Conservation (phyloP, 2,113 vertebrate genomes). For the Neoarius graeffei region DNA sequence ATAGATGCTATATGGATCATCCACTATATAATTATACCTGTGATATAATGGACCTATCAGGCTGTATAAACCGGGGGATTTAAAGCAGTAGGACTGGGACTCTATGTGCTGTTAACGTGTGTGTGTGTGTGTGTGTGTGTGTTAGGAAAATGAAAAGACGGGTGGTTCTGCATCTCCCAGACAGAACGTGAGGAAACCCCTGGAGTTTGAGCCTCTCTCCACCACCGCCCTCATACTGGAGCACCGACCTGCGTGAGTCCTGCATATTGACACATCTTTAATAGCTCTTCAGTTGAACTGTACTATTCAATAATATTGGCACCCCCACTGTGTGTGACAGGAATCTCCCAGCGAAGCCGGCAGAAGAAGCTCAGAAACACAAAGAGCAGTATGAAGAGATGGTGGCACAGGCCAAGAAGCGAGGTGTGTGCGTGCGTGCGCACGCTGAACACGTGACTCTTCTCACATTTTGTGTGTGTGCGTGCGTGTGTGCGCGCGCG, state of each 20-base stretch:
- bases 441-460: background rate
- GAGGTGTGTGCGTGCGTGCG: slow-evolving; percentile 63
- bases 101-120: background rate
- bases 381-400: slow-evolving; percentile 94
- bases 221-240: slow-evolving; percentile 95
- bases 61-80: background rate
- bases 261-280: too few species aligned
- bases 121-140: slow-evolving; percentile 21
- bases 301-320: background rate
- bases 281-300: background rate
- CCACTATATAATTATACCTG: background rate
- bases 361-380: slow-evolving; percentile 93
- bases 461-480: background rate
- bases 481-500: background rate
- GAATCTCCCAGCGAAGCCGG: slow-evolving; percentile 95
- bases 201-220: slow-evolving; percentile 94
- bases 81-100: too few species aligned
- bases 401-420: slow-evolving; percentile 93
- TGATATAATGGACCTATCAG: too few species aligned
- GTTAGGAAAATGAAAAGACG: slow-evolving; percentile 92
- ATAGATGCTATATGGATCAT: background rate
- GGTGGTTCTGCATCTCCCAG: slow-evolving; percentile 84
- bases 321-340: slow-evolving; percentile 63
- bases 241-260: slow-evolving; percentile 90
- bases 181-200: slow-evolving; percentile 89